Percentiles rank a stretch among this genome's conserved stretches.
Conservation (phyloP, 1,140 invertebrate species). For the Uloborus diversus region DNA sequence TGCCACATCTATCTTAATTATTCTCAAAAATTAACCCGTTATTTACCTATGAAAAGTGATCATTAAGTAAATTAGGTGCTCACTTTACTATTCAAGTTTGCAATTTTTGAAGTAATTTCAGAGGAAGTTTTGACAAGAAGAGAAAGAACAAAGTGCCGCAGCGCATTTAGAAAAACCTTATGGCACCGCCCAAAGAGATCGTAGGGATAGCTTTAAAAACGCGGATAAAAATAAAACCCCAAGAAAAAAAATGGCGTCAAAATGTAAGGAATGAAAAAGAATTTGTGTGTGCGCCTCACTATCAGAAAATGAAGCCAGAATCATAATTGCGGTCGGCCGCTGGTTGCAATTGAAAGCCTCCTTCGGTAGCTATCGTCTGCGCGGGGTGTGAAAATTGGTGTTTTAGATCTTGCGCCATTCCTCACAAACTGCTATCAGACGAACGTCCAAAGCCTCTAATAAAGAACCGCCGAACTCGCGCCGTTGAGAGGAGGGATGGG, state of each 20-base stretch:
- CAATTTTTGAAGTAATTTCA: no score
- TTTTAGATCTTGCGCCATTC: slow-evolving; percentile 21
- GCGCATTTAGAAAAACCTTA: background rate
- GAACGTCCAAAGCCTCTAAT: slow-evolving; percentile 34
- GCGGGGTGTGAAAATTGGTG: slow-evolving; percentile 52
- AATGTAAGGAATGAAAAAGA: background rate
- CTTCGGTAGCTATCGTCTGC: slow-evolving; percentile 48
- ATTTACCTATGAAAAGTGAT: no score
- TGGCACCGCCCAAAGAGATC: background rate
- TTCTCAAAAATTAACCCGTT: no score
- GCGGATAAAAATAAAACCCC: background rate
- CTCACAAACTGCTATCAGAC: slow-evolving; percentile 20
- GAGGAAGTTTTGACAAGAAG: no score
- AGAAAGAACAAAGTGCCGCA: no score
- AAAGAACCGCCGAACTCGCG: slow-evolving; percentile 26
- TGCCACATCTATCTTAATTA: no score
- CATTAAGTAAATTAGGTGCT: no score
- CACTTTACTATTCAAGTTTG: no score
- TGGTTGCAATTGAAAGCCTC: slow-evolving; percentile 40
- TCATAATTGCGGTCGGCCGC: slow-evolving; percentile 35
- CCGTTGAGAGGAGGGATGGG: background rate
- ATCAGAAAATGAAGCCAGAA: slow-evolving; percentile 41
- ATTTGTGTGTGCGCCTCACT: background rate
- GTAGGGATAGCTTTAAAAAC: background rate
- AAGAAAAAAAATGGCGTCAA: background rate